Conservation (phyloP, 2,888 invertebrate species). For the Autographa pulchrina region DNA sequence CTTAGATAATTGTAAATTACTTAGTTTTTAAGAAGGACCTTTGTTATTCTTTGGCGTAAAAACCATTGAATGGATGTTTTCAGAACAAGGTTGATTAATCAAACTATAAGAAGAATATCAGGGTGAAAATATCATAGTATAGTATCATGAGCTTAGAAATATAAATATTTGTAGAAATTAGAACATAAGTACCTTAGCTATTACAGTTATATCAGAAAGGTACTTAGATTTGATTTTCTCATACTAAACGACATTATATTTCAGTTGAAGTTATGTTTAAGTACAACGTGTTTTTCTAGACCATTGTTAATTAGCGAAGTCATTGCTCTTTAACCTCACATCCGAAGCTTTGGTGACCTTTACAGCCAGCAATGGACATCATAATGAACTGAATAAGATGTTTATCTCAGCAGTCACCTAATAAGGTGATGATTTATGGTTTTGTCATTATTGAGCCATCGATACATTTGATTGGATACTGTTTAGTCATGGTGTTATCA, state of each 20-base stretch:
- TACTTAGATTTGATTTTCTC: too few relatives aligned
- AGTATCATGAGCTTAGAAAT: too few relatives aligned
- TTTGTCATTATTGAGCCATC: background rate
- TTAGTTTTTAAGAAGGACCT: background rate
- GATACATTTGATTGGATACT: slow-evolving; percentile 28
- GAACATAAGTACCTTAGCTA: too few relatives aligned
- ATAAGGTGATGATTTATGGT: slow-evolving; percentile 50
- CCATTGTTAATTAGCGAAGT: slow-evolving; percentile 30
- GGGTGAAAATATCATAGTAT: too few relatives aligned
- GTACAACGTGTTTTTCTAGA: background rate
- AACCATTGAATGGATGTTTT: too few relatives aligned
- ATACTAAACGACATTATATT: too few relatives aligned
- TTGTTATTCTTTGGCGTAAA: too few relatives aligned
- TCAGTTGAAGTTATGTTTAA: background rate
- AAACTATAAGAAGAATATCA: too few relatives aligned
- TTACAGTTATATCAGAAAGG: too few relatives aligned
- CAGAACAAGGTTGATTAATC: too few relatives aligned
- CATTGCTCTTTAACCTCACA: slow-evolving; percentile 30
- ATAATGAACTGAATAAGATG: slow-evolving; percentile 43
- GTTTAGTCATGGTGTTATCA: slow-evolving; percentile 38
- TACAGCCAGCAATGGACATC: slow-evolving; percentile 14
- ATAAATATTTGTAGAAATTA: too few relatives aligned
- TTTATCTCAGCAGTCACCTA: slow-evolving; percentile 38
- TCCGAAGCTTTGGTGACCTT: slow-evolving; percentile 31
- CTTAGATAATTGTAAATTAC: background rate